Conservation (phyloP, 2,888 invertebrate genomes). For the Lochmaea capreae region DNA sequence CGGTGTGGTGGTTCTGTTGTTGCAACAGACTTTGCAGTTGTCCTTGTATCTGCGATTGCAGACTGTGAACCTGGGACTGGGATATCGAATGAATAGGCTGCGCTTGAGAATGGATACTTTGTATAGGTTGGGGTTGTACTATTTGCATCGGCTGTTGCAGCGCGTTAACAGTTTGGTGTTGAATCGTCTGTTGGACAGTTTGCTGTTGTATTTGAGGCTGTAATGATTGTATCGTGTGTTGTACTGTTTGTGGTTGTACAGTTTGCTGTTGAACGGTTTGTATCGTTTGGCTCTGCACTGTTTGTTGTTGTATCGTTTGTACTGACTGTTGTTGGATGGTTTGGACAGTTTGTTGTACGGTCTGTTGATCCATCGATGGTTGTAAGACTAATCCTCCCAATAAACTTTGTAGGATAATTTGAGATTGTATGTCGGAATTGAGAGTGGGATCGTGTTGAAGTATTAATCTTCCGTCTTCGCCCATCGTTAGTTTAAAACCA, state of each 20-base stretch:
- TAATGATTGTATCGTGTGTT: slow-evolving; percentile 59
- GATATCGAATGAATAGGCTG: slow-evolving; percentile 56
- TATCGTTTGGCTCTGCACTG: slow-evolving; percentile 64
- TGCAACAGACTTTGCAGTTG: slow-evolving; percentile 56
- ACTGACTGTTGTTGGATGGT: slow-evolving; percentile 65
- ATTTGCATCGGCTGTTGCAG: slow-evolving; percentile 62
- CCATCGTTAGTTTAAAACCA: slow-evolving; percentile 74
- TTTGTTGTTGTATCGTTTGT: slow-evolving; percentile 64
- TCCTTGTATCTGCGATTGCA: slow-evolving; percentile 60
- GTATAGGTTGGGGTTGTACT: slow-evolving; percentile 62
- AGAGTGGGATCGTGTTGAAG: slow-evolving; percentile 74
- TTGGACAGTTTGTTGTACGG: slow-evolving; percentile 64
- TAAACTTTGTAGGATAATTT: slow-evolving; percentile 64
- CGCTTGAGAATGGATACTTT: slow-evolving; percentile 58
- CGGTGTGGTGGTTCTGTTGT: slow-evolving; percentile 54
- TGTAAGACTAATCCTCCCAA: slow-evolving; percentile 63
- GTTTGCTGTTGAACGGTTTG: slow-evolving; percentile 65
- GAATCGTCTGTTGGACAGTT: slow-evolving; percentile 62
- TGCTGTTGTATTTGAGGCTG: slow-evolving; percentile 63
- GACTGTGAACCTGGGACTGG: slow-evolving; percentile 58
- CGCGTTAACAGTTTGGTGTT: slow-evolving; percentile 59
- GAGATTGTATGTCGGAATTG: slow-evolving; percentile 68
- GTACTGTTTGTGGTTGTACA: slow-evolving; percentile 61
- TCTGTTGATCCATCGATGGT: slow-evolving; percentile 64
- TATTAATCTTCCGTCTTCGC: slow-evolving; percentile 76